Evolutionary conservation across 1,140 invertebrate species (phyloP).

Genomic region (Zaprionus lachaisei): DNA sequence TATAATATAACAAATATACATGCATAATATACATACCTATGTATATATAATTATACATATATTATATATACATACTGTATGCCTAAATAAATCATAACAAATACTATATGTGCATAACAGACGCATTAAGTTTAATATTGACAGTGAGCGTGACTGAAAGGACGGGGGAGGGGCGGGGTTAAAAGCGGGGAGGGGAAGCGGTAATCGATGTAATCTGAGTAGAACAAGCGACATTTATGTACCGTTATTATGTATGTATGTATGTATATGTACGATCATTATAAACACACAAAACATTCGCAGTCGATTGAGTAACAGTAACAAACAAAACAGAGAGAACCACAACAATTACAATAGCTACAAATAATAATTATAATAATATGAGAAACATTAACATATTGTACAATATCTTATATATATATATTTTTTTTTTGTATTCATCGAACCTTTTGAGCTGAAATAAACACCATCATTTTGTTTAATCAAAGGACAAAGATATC

Average conservation of each 20-base stretch:
- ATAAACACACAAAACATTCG: conserved; percentile 23
- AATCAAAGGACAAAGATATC: conserved; percentile 45
- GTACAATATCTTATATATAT: conserved; percentile 68
- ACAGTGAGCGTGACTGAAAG: not conserved
- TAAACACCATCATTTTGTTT: conserved; percentile 73
- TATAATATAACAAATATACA: conserved; percentile 56
- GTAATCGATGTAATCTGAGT: conserved; percentile 25
- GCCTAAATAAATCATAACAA: conserved; percentile 15
- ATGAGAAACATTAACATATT: conserved; percentile 56
- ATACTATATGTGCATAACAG: conserved; percentile 32
- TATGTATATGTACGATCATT: conserved; percentile 51
- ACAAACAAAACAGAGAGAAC: conserved; percentile 4
- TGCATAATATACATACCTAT: conserved; percentile 40
- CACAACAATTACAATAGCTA: conserved; percentile 13
- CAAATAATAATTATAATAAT: conserved; percentile 28
- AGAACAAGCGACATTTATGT: conserved; percentile 57
- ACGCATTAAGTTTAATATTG: conserved; percentile 38
- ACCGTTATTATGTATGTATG: conserved; percentile 67
- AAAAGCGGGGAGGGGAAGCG: not conserved
- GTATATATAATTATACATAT: conserved; percentile 22
- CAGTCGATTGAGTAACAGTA: conserved; percentile 44
- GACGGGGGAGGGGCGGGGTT: conserved; percentile 1
- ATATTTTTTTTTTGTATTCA: conserved; percentile 61
- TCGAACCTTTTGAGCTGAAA: conserved; percentile 66
- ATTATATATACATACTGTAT: conserved; percentile 34